Evolutionary conservation across 1,140 invertebrate genomes (phyloP).

Genomic region (Drosophila aff.): DNA sequence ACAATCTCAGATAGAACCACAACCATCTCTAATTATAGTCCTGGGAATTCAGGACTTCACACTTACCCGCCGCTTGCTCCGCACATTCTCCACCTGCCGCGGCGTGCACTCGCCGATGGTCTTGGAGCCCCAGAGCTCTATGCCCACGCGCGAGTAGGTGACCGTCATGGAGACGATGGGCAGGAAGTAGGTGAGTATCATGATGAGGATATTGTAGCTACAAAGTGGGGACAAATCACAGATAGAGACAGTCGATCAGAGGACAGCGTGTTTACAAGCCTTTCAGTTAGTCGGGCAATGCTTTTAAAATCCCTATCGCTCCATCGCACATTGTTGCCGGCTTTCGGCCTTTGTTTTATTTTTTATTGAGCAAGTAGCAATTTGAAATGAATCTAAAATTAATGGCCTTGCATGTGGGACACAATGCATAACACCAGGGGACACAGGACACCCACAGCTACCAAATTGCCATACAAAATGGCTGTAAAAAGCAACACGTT

Average conservation of each 20-base stretch:
- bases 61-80: constrained; percentile 96
- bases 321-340: constrained; percentile 46
- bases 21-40: constrained; percentile 7
- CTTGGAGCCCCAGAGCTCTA: constrained; percentile 97
- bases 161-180: constrained; percentile 96
- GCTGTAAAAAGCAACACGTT: constrained; percentile 60
- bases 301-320: constrained; percentile 41
- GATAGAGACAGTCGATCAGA: constrained; percentile 17
- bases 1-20: background rate
- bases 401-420: constrained; percentile 70
- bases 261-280: constrained; percentile 46
- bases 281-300: constrained; percentile 45
- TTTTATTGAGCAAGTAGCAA: constrained; percentile 63
- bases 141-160: constrained; percentile 95
- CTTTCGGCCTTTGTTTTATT: constrained; percentile 32
- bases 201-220: constrained; percentile 95
- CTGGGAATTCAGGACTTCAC: background rate
- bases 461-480: constrained; percentile 67
- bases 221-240: constrained; percentile 8
- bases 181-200: constrained; percentile 96
- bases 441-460: constrained; percentile 28
- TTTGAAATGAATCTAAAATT: constrained; percentile 64
- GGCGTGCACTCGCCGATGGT: constrained; percentile 97
- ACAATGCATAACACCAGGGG: constrained; percentile 36
- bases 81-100: constrained; percentile 95